Base-by-base conservation (phyloP, 2,113 vertebrate genomes). In the Xiphophorus maculatus region DNA sequence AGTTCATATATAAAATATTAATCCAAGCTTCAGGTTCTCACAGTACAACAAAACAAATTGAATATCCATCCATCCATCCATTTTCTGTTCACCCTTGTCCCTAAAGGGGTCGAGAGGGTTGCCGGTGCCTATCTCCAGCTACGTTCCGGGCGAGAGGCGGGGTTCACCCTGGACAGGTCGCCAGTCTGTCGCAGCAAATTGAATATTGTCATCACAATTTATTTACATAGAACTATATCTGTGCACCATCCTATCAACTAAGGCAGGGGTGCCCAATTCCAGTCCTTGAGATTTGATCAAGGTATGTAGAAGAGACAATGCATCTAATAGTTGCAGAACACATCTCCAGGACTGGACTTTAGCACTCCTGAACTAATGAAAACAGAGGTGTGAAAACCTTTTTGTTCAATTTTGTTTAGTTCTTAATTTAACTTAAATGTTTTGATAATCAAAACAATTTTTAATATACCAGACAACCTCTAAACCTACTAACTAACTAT, bases 11-110 rank as follows among this genome's bases (percentile, higher is more conserved):
- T 22, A 33, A 17, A 64, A 32, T 54, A 8, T 37, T 19, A 14
- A 69, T 30, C 44, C 44, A 48, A 17, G 14, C 44, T 48, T 71
- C 35, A 42, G 17, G 44, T 19, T 48, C 44, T 67, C 13, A 69
- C 48, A 76, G 44, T 28, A 54, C 27, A 63, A 54, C 48, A 58
- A 28, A 71, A 72, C n/a, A 44, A 63, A 19, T 67, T 19, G 28
- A 8, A 15, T 67, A 27, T 17, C 28, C 28, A 28, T 28, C 28
- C 28, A 28, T 28, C 28, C 28, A 28, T 28, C 28, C 28, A 28
- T 28, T 28, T 28, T 28, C 28, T 28, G 28, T 28, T 28, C 28
- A 28, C 28, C 28, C 28, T 28, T 28, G 28, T 28, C 28, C 28
- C 28, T 28, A 28, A 28, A 28, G 28, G 28, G 28, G 28, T 28